These are phyloP conservation scores for Xestia sexstrigata DNA, from an alignment of 2,888 invertebrate genomes.

Conservation along the genomic window DNA sequence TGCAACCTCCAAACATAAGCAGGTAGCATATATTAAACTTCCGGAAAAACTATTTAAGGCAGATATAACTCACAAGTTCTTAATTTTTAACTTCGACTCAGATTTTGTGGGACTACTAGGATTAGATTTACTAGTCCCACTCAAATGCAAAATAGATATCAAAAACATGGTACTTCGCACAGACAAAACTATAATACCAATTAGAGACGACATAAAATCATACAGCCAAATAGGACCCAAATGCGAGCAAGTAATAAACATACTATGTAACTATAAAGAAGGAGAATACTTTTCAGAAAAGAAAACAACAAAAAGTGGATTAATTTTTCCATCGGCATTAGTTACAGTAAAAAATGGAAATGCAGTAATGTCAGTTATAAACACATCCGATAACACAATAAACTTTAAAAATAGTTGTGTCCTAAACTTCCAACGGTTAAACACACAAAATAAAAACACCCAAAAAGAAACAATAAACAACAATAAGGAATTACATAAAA, in stretches of 20 bases:
- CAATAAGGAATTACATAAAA: neutral
- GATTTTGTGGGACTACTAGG: slow-evolving; percentile 66
- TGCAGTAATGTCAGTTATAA: slow-evolving; percentile 51
- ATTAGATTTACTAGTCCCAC: slow-evolving; percentile 54
- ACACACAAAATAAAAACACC: neutral
- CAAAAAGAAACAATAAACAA: neutral
- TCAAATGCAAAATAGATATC: slow-evolving; percentile 63
- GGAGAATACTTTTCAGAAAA: slow-evolving; percentile 47
- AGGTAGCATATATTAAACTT: slow-evolving; percentile 53
- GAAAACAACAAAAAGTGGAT: slow-evolving; percentile 43
- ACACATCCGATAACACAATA: slow-evolving; percentile 42
- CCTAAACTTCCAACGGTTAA: slow-evolving; percentile 24
- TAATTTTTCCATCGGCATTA: slow-evolving; percentile 51
- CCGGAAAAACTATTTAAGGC: slow-evolving; percentile 55
- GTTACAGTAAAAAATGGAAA: slow-evolving; percentile 56
- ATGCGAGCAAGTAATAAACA: slow-evolving; percentile 55
- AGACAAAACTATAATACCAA: slow-evolving; percentile 49
- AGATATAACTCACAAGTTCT: slow-evolving; percentile 63
- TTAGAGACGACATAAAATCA: slow-evolving; percentile 59
- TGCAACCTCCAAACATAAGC: slow-evolving; percentile 69
- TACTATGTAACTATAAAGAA: slow-evolving; percentile 57
- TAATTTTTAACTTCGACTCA: slow-evolving; percentile 66
- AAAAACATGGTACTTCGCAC: slow-evolving; percentile 61
- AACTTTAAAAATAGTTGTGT: slow-evolving; percentile 39
- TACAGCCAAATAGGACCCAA: slow-evolving; percentile 41